These are phyloP conservation scores for Calliphora vomitoria DNA, from an alignment of 2,888 invertebrate genomes.

Conservation along the genomic window DNA sequence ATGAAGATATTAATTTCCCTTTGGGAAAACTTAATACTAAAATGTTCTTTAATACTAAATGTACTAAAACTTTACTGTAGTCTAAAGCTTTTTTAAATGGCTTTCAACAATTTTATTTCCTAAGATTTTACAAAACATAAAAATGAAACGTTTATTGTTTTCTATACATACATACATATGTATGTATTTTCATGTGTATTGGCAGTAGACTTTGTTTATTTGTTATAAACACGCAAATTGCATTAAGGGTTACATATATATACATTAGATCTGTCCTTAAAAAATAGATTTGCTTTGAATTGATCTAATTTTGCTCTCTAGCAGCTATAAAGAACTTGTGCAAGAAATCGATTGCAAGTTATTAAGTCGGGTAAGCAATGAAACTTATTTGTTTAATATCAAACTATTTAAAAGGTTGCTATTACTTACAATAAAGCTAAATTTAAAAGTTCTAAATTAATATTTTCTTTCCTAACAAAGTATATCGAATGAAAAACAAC, in stretches of 20 bases:
- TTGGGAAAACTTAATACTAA: conserved; percentile 36
- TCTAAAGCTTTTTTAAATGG: conserved; percentile 43
- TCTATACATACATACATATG: not conserved
- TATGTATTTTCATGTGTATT: not conserved
- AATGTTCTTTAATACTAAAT: conserved; percentile 1
- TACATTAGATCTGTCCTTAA: not conserved
- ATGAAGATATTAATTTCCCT: conserved; percentile 47
- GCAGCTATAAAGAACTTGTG: too few species aligned
- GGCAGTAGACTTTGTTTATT: not conserved
- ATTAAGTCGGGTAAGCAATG: too few species aligned
- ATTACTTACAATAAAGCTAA: too few species aligned
- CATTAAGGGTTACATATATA: not conserved
- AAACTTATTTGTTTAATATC: too few species aligned
- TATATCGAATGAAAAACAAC: too few species aligned
- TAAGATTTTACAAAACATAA: not conserved
- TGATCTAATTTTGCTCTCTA: too few species aligned
- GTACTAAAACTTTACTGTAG: conserved; percentile 19
- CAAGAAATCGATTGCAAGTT: too few species aligned
- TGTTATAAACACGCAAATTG: conserved; percentile 27
- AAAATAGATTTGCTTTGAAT: too few species aligned
- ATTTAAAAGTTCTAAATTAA: too few species aligned
- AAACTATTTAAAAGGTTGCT: too few species aligned
- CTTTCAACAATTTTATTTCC: conserved; percentile 41
- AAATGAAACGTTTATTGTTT: not conserved
- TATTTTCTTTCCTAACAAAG: too few species aligned